Conservation (phyloP, 2,888 invertebrate genomes). For the Tinea semifulvella region DNA sequence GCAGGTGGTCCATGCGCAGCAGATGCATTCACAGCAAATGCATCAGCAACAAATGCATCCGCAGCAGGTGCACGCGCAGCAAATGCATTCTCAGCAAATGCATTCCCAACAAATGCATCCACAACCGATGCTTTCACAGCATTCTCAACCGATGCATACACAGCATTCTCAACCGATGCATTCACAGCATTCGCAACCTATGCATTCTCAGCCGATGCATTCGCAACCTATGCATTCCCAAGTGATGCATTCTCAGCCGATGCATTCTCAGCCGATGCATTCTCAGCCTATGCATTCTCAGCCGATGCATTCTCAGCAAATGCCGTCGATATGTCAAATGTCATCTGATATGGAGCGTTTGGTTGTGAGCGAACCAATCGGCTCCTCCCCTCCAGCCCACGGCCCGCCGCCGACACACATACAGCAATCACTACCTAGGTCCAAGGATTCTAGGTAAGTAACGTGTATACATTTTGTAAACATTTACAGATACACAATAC, state of each 20-base stretch:
- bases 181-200: too few relatives aligned
- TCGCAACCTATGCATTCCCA: not conserved
- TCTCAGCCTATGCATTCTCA: not conserved
- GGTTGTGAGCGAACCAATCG: conserved; percentile 25
- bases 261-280: not conserved
- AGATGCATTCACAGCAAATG: not conserved
- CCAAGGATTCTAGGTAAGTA: conserved; percentile 42
- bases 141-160: not conserved
- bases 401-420: conserved; percentile 35
- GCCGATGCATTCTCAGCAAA: conserved; percentile 12
- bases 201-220: not conserved
- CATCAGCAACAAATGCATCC: not conserved
- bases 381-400: not conserved
- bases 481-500: too few relatives aligned
- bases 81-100: not conserved
- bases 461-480: too few relatives aligned
- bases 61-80: not conserved
- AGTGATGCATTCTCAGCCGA: not conserved
- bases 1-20: not conserved
- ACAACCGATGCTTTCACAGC: not conserved
- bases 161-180: not conserved
- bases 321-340: conserved; percentile 27
- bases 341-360: conserved; percentile 45
- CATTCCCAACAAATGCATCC: not conserved
- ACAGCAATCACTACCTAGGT: conserved; percentile 25